Evolutionary conservation across 2,888 invertebrate species (phyloP), one percentile per base, ranked within the genome.

Genomic region (Ptychoptera albimana): DNA sequence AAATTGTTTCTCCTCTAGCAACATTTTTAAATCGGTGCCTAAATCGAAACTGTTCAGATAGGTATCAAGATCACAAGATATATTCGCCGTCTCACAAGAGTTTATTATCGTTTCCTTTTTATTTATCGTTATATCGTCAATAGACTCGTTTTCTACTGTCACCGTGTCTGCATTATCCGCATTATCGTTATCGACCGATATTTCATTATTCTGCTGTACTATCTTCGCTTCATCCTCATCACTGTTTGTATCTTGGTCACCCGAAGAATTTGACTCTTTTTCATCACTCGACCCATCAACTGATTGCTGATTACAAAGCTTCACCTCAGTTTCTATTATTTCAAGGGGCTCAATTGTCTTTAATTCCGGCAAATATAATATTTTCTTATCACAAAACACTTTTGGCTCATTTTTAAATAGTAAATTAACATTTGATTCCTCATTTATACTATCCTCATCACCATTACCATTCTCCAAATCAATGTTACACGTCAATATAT

Each of bases 51-150:
- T 47, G 36, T 51, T 46, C 36, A 52, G 41, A 44, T 50, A 53
- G 3, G 53, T 52, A 35, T 49, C 50, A 35, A 53, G 45, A 44
- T 52, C 50, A 46, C 50, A 51, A 16, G 48, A 48, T 42, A 49
- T 46, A n/a, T 48, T 42, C 31, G 45, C 47, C 2, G 36, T 30
- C 11, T 7, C n/a, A 10, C 12, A 30, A 6, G 23, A 12, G 11
- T 12, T 12, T 30, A n/a, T 9, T 14, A 2, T 11, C 13, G 11
- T 31, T 31, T 23, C 8, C 11, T 9, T 11, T 11, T 31, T n/a
- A 30, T 37, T 23, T 23, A 23, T 23, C 3, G 3, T 23, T 23
- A 23, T 23, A 23, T 23, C 23, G 23, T 23, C 23, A 5, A 23
- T 23, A 23, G 23, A 23, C 23, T 23, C 23, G 23, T 23, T 23